Evolutionary conservation across 2,797 vertebrate species (phyloP).

Genomic region (Thunnus albacares): DNA sequence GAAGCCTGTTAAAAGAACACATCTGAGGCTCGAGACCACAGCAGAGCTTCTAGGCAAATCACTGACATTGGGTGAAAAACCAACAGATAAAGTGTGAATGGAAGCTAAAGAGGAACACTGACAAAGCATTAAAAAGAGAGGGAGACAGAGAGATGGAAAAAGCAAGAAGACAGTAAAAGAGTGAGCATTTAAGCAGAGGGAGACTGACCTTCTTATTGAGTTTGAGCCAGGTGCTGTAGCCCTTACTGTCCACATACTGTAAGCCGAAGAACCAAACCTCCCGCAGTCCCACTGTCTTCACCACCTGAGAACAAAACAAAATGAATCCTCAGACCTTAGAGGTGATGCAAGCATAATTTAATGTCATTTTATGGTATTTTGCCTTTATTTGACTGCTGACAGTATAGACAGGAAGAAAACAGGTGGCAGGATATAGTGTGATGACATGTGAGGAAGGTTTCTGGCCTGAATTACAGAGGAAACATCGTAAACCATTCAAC

Average conservation of each 20-base stretch:
- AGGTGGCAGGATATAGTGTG: not conserved
- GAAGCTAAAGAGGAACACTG: not conserved
- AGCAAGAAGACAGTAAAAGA: not conserved
- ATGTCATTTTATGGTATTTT: not conserved
- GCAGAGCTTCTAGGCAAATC: conserved; percentile 18
- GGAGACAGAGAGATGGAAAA: not conserved
- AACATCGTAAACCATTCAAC: not conserved
- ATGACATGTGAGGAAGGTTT: too few species aligned
- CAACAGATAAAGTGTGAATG: conserved; percentile 3
- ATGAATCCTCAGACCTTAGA: not conserved
- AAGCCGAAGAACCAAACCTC: conserved; percentile 99
- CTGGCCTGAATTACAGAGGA: not conserved
- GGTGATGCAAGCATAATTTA: not conserved
- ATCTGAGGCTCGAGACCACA: conserved; percentile 45
- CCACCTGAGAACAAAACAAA: conserved; percentile 87
- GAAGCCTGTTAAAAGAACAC: conserved; percentile 54
- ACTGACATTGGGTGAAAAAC: not conserved
- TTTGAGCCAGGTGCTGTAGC: conserved; percentile 97
- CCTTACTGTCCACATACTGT: conserved; percentile 97
- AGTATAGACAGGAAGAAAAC: not conserved
- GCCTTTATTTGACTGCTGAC: not conserved
- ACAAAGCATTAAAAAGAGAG: not conserved
- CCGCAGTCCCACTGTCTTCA: conserved; percentile 97
- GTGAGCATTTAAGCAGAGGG: not conserved
- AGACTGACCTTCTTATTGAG: conserved; percentile 95